phyloP scores from a whole-genome alignment of 2,797 vertebrate species.

The Thaleichthys pacificus region DNA sequence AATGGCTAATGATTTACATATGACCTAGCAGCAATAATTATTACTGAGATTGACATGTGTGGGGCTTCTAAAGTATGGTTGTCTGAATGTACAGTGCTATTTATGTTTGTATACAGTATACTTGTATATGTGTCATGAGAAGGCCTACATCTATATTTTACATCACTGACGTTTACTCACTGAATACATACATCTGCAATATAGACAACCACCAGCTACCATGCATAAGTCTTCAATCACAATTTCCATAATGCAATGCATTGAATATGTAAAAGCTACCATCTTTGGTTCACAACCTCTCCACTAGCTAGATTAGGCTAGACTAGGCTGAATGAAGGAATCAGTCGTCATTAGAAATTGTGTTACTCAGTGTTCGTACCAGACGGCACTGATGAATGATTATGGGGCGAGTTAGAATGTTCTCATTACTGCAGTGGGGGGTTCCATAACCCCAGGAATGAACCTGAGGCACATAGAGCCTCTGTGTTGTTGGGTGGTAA shows the following conservation, averaged over 20 bases:
- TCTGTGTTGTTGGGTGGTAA: neutral
- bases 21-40: neutral
- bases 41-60: neutral
- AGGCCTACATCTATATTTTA: neutral
- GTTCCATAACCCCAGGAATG: conserved; percentile 37
- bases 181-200: neutral
- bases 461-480: neutral
- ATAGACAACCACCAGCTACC: neutral
- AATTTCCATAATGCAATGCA: too few relatives aligned
- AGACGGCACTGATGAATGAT: conserved; percentile 49
- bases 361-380: conserved; percentile 42
- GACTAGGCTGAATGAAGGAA: conserved; percentile 37
- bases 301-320: too few relatives aligned
- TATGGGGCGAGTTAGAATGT: conserved; percentile 39
- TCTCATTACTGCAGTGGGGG: conserved; percentile 49
- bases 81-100: conserved; percentile 2
- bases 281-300: too few relatives aligned
- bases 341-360: conserved; percentile 44
- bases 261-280: too few relatives aligned
- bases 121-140: conserved; percentile 2
- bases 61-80: neutral
- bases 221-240: too few relatives aligned
- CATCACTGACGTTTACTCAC: neutral
- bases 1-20: neutral
- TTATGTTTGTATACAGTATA: neutral